Percentiles rank a stretch among this genome's conserved stretches.
These are phyloP conservation scores for Nephrocerus scutellatus DNA, from an alignment of 2,888 invertebrate species.

Conservation along the genomic window DNA sequence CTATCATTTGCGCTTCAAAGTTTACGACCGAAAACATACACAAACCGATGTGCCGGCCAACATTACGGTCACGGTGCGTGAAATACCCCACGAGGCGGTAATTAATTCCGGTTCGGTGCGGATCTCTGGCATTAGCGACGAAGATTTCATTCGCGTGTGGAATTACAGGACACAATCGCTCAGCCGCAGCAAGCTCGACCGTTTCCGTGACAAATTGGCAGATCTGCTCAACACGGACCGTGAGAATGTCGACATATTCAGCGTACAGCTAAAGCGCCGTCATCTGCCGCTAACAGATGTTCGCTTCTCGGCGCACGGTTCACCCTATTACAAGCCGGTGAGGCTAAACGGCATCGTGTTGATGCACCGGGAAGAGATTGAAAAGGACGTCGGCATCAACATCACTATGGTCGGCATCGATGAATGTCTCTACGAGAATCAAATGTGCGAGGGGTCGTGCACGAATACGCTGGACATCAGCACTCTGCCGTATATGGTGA, in stretches of 20 bases:
- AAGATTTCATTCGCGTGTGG: conserved; percentile 93
- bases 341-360: conserved; percentile 89
- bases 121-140: conserved; percentile 88
- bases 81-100: conserved; percentile 92
- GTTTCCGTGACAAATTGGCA: conserved; percentile 80
- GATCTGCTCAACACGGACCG: conserved; percentile 77
- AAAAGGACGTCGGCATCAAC: conserved; percentile 87
- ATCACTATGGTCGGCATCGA: conserved; percentile 98
- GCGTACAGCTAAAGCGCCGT: conserved; percentile 81
- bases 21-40: conserved; percentile 89
- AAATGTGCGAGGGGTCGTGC: conserved; percentile 93
- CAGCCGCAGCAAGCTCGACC: conserved; percentile 80
- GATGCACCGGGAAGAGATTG: conserved; percentile 90
- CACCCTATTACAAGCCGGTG: conserved; percentile 91
- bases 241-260: conserved; percentile 92
- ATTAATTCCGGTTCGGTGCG: conserved; percentile 91
- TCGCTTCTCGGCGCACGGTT: conserved; percentile 89
- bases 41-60: conserved; percentile 95
- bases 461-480: conserved; percentile 87
- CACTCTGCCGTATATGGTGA: conserved; percentile 87
- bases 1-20: conserved; percentile 74
- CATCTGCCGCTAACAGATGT: conserved; percentile 87
- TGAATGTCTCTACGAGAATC: conserved; percentile 89
- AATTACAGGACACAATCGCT: conserved; percentile 81
- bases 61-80: conserved; percentile 88